Percentiles rank a stretch among this genome's conserved stretches.
Conservation (phyloP, 1,140 invertebrate genomes). For the Aphaenogaster ashmeadi region DNA sequence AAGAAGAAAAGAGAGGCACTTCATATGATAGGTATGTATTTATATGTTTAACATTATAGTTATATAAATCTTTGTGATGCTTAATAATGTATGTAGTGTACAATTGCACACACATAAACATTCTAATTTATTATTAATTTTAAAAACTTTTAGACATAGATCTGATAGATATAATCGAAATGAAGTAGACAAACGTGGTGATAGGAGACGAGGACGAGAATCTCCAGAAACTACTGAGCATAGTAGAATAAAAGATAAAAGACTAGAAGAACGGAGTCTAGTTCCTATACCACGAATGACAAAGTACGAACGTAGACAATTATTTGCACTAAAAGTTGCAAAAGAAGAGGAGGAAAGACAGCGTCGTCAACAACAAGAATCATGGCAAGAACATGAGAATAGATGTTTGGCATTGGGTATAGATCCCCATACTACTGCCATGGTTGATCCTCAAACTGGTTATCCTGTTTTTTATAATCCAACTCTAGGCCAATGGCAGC, state of each 20-base stretch:
- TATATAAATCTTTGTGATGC: not conserved
- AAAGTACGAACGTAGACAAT: slow-evolving; percentile 91
- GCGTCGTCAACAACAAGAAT: slow-evolving; percentile 88
- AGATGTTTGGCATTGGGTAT: slow-evolving; percentile 89
- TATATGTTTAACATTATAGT: slow-evolving; percentile 12
- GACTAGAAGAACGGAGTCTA: slow-evolving; percentile 82
- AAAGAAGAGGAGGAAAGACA: slow-evolving; percentile 90
- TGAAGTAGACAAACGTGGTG: slow-evolving; percentile 81
- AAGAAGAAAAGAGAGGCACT: slow-evolving; percentile 83
- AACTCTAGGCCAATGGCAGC: slow-evolving; percentile 89
- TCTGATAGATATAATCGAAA: slow-evolving; percentile 80
- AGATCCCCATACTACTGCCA: slow-evolving; percentile 88
- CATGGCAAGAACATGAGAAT: slow-evolving; percentile 89
- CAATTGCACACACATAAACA: slow-evolving; percentile 20
- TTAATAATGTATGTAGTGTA: not conserved
- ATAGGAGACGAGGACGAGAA: slow-evolving; percentile 84
- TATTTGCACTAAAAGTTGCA: slow-evolving; percentile 93
- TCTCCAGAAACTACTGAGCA: slow-evolving; percentile 83
- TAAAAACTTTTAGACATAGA: slow-evolving; percentile 74
- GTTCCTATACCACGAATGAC: slow-evolving; percentile 87
- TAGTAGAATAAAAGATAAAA: slow-evolving; percentile 82
- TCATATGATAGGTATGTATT: slow-evolving; percentile 85
- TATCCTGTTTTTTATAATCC: slow-evolving; percentile 89
- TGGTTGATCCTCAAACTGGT: slow-evolving; percentile 88
- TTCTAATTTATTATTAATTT: slow-evolving; percentile 24